phyloP scores from a whole-genome alignment of 2,888 invertebrate genomes.

The Girardia tigrina region DNA sequence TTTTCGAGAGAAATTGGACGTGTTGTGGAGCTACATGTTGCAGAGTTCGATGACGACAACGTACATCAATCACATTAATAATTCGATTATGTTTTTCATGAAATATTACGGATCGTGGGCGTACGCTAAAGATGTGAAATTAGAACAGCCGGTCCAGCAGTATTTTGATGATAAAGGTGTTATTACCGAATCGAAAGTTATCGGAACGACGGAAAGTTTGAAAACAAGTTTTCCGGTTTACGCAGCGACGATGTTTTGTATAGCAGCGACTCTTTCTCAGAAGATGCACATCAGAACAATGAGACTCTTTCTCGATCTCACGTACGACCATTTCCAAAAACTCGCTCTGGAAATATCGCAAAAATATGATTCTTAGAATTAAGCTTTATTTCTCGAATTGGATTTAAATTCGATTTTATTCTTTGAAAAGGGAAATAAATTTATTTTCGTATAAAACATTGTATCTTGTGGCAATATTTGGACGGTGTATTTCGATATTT shows the following conservation, averaged over 20 bases:
- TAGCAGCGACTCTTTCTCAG: not conserved
- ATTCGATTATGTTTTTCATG: not conserved
- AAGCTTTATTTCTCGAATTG: no score
- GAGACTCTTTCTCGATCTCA: not conserved
- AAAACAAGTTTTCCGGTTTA: not conserved
- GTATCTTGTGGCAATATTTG: no score
- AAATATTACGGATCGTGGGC: not conserved
- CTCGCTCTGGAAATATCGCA: not conserved
- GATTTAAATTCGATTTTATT: no score
- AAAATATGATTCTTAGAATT: no score
- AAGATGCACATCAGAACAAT: not conserved
- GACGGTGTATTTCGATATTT: no score
- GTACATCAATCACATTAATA: not conserved
- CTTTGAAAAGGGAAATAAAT: no score
- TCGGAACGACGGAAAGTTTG: not conserved
- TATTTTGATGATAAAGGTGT: conserved; percentile 4
- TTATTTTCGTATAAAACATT: no score
- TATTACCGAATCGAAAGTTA: not conserved
- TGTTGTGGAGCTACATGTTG: not conserved
- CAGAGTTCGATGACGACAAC: not conserved
- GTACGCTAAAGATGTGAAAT: not conserved
- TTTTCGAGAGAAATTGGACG: not conserved
- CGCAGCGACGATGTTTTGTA: not conserved
- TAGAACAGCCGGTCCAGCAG: not conserved
- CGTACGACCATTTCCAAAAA: not conserved